These are phyloP conservation scores for Circaetus gallicus DNA, from an alignment of 2,113 vertebrate genomes.

Conservation along the genomic window DNA sequence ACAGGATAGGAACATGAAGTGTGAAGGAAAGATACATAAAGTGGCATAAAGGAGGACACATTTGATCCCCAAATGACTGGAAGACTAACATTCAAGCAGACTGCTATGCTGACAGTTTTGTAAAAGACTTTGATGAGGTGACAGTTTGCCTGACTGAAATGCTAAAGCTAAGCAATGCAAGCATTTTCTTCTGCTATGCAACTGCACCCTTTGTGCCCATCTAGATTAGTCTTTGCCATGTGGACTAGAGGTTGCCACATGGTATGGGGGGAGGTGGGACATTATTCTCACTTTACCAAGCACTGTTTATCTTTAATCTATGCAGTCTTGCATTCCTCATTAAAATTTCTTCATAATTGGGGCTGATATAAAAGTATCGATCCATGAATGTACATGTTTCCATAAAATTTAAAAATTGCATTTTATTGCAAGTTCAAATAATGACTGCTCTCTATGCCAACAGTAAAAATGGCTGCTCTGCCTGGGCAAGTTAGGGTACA, in stretches of 20 bases:
- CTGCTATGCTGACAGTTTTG: slow-evolving; percentile 12
- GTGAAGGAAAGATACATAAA: neutral
- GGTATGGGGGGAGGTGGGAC: rapidly evolving
- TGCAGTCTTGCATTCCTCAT: neutral
- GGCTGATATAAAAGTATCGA: neutral
- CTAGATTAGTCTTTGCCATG: neutral
- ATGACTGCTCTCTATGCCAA: neutral
- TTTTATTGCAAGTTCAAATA: neutral
- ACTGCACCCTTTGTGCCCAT: neutral
- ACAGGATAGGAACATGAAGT: neutral
- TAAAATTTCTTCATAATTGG: neutral
- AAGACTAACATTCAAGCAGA: slow-evolving; percentile 1
- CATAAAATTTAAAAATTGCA: neutral
- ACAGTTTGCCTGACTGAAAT: slow-evolving; percentile 27
- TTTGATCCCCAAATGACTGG: slow-evolving; percentile 26
- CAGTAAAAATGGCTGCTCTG: neutral
- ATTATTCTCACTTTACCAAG: neutral
- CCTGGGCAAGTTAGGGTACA: neutral
- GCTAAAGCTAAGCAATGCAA: neutral
- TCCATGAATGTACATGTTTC: neutral
- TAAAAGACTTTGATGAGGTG: slow-evolving; percentile 27
- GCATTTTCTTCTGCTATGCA: neutral
- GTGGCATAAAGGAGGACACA: neutral
- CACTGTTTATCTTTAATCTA: neutral
- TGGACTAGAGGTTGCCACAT: neutral